phyloP scores from a whole-genome alignment of 2,113 vertebrate genomes.

The Toxotes chatareus region DNA sequence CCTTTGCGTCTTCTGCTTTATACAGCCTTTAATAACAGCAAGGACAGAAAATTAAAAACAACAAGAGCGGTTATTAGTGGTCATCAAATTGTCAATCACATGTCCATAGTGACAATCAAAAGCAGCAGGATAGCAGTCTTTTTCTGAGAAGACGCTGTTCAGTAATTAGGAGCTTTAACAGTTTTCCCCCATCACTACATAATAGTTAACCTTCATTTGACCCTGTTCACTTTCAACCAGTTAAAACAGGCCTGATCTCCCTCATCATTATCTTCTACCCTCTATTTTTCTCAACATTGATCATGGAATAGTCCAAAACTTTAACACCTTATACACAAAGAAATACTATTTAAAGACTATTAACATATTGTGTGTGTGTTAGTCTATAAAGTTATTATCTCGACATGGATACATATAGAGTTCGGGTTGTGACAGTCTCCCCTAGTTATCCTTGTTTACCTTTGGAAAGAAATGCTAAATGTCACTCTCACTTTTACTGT shows the following conservation, averaged over 20 bases:
- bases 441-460: background rate
- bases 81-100: slow-evolving; percentile 2
- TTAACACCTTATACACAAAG: slow-evolving; percentile 11
- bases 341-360: background rate
- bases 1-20: slow-evolving; percentile 12
- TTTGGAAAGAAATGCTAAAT: background rate
- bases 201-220: slow-evolving; percentile 46
- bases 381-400: background rate
- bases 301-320: background rate
- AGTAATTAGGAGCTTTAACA: slow-evolving; percentile 8
- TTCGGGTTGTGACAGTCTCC: background rate
- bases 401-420: background rate
- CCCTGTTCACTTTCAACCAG: slow-evolving; percentile 29
- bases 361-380: background rate
- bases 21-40: background rate
- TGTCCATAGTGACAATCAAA: slow-evolving; percentile 4
- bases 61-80: background rate
- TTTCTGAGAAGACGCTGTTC: slow-evolving; percentile 5
- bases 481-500: background rate
- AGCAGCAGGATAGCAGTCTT: background rate
- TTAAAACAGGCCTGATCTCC: slow-evolving; percentile 42
- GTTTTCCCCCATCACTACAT: slow-evolving; percentile 25
- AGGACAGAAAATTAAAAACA: background rate
- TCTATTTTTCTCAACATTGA: slow-evolving; percentile 3
- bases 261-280: slow-evolving; percentile 20